These are phyloP conservation scores for Trichopria drosophilae DNA, from an alignment of 2,888 invertebrate species.

Conservation along the genomic window DNA sequence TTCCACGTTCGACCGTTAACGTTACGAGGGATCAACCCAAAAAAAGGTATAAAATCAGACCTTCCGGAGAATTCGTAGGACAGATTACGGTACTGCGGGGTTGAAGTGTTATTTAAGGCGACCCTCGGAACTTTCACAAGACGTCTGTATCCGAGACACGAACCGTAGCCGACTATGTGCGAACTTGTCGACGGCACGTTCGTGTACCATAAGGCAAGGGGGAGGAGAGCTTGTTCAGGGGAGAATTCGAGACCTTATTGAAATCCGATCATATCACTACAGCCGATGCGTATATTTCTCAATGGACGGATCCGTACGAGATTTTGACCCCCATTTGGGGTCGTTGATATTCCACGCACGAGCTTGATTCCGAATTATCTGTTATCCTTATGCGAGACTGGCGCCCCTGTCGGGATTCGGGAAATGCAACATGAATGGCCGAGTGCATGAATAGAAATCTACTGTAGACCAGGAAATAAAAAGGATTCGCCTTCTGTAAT, in stretches of 20 bases:
- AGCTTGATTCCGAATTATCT: conserved; percentile 25
- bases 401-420: background rate
- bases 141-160: no score
- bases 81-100: background rate
- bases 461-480: conserved; percentile 11
- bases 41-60: no score
- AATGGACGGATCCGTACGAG: conserved; percentile 3
- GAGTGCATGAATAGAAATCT: conserved; percentile 25
- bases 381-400: conserved; percentile 22
- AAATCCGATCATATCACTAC: conserved; percentile 5
- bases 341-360: conserved; percentile 22
- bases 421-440: conserved; percentile 9
- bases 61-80: no score
- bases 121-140: background rate
- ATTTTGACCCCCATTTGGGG: conserved; percentile 6
- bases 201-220: no score
- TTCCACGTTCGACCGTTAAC: no score
- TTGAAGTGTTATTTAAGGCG: background rate
- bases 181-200: no score
- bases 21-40: no score
- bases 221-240: no score
- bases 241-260: no score
- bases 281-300: conserved; percentile 8
- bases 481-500: no score
- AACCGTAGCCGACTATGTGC: no score